phyloP scores from a whole-genome alignment of 2,888 invertebrate species.

The Megalurothrips usitatus region DNA sequence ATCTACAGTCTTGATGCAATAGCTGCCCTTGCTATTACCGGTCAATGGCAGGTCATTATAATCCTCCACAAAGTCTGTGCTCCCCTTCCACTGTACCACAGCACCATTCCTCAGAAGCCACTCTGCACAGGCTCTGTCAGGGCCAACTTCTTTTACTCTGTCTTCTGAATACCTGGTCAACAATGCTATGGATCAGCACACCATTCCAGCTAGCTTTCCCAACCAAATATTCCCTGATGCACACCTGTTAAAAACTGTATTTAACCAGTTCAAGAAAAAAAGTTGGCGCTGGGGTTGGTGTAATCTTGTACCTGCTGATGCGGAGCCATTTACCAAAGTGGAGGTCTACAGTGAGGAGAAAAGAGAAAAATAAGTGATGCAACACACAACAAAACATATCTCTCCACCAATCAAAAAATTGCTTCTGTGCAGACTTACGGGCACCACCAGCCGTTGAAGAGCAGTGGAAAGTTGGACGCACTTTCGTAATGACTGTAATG shows the following conservation, averaged over 20 bases:
- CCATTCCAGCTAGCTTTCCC: neutral
- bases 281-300: neutral
- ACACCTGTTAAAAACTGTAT: neutral
- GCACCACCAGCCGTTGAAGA: no score
- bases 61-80: slow-evolving; percentile 43
- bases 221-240: neutral
- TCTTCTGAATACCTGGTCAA: slow-evolving; percentile 57
- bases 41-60: slow-evolving; percentile 60
- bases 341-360: no score
- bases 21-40: slow-evolving; percentile 45
- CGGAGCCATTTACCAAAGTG: no score
- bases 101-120: slow-evolving; percentile 93
- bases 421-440: no score
- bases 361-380: no score
- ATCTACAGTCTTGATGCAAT: slow-evolving; percentile 66
- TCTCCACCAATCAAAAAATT: no score
- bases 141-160: slow-evolving; percentile 68
- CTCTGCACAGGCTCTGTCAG: slow-evolving; percentile 89
- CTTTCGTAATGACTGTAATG: no score
- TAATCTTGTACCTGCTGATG: neutral
- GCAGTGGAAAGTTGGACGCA: no score
- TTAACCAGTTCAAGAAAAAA: neutral
- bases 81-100: slow-evolving; percentile 63
- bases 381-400: no score
- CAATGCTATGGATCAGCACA: neutral